Percentiles rank a stretch among this genome's conserved stretches.
Conservation (phyloP, 1,140 invertebrate species). For the Listronotus bonariensis region DNA sequence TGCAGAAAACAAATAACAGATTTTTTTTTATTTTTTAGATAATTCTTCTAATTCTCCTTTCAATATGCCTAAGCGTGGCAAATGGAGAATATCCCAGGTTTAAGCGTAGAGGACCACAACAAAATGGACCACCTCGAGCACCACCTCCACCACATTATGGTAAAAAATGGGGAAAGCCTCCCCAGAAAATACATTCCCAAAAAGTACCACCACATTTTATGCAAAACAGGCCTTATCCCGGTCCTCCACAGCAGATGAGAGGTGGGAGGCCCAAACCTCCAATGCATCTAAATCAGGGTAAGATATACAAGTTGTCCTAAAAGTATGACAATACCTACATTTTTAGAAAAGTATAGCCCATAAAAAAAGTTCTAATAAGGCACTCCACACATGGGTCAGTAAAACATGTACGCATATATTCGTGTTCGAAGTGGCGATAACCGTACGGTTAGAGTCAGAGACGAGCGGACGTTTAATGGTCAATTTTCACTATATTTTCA, state of each 20-base stretch:
- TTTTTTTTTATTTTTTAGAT: conserved; percentile 28
- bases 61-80: conserved; percentile 18
- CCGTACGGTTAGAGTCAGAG: no score
- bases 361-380: no score
- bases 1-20: no score
- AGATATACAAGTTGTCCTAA: no score
- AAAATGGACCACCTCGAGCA: conserved; percentile 25
- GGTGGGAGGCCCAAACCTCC: neutral
- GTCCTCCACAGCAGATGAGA: conserved; percentile 3
- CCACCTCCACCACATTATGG: conserved; percentile 35
- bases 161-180: conserved; percentile 44
- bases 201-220: conserved; percentile 3
- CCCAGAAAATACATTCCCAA: conserved; percentile 15
- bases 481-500: no score
- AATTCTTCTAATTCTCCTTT: conserved; percentile 34
- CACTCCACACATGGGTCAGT: no score
- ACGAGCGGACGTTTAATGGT: no score
- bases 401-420: no score
- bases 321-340: no score
- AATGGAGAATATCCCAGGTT: conserved; percentile 36
- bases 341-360: no score
- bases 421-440: no score
- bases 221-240: conserved; percentile 10
- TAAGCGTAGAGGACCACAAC: conserved; percentile 35
- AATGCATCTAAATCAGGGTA: neutral